phyloP scores from a whole-genome alignment of 2,113 vertebrate species.

The Engystomops pustulosus region DNA sequence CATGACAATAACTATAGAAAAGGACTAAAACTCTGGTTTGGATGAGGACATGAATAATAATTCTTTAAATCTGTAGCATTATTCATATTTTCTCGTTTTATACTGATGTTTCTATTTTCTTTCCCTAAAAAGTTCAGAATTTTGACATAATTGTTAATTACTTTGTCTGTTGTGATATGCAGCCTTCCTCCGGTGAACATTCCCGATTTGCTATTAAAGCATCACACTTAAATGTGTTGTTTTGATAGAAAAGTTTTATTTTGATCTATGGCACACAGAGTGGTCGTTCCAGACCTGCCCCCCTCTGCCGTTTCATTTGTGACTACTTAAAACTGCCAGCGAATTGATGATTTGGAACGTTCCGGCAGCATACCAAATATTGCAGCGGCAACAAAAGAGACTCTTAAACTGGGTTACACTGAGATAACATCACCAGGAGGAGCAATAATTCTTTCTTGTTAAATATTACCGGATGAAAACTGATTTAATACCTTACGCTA shows the following conservation, averaged over 20 bases:
- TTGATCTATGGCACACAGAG: conserved; percentile 26
- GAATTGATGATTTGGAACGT: conserved; percentile 28
- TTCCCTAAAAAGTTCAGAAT: background rate
- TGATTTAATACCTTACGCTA: conserved; percentile 45
- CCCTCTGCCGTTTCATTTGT: conserved; percentile 37
- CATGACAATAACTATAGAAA: no score
- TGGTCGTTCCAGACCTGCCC: conserved; percentile 9
- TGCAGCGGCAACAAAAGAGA: conserved; percentile 44
- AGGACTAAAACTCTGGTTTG: background rate
- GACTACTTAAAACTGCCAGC: conserved; percentile 40
- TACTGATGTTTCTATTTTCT: background rate
- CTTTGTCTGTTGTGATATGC: background rate
- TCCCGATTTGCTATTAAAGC: conserved; percentile 10
- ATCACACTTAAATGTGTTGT: background rate
- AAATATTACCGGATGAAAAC: conserved; percentile 53
- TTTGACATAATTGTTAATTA: background rate
- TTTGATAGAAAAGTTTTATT: conserved; percentile 33
- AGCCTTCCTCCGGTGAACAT: background rate
- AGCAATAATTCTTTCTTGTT: conserved; percentile 52
- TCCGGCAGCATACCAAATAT: conserved; percentile 30
- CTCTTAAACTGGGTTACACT: conserved; percentile 42
- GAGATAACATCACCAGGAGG: conserved; percentile 48
- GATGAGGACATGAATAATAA: background rate
- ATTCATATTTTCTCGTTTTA: background rate
- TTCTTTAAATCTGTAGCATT: background rate